Percentiles rank a stretch among this genome's conserved stretches.
Evolutionary conservation across 2,888 invertebrate species (phyloP).

Genomic region (Chouioia cunea): DNA sequence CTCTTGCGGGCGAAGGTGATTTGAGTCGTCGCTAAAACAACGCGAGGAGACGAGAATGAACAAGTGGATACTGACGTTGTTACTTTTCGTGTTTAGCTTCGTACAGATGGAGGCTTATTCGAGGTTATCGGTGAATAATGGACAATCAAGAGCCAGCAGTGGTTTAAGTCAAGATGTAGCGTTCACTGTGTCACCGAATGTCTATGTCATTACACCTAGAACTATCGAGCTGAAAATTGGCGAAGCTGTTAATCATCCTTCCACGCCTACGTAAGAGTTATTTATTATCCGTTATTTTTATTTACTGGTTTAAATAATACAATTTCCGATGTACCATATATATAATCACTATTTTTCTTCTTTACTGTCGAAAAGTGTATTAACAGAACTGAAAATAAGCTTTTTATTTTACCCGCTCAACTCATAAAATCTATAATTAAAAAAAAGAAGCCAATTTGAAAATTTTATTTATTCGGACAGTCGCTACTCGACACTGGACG

Average conservation of each 20-base stretch:
- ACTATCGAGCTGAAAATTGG: conserved; percentile 57
- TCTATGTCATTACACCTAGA: conserved; percentile 53
- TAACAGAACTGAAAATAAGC: too few relatives aligned
- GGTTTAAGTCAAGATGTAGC: conserved; percentile 55
- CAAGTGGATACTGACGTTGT: neutral
- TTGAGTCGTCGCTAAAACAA: neutral
- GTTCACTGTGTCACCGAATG: conserved; percentile 57
- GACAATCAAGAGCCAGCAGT: conserved; percentile 36
- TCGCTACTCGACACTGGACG: conserved; percentile 60
- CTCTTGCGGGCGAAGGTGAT: neutral
- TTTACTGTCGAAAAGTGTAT: neutral
- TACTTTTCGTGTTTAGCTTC: neutral
- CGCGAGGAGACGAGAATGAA: neutral
- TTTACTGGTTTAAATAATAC: neutral
- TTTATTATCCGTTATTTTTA: neutral
- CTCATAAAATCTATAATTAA: neutral
- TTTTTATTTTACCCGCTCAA: neutral
- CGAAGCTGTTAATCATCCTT: conserved; percentile 58
- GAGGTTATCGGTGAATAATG: conserved; percentile 26
- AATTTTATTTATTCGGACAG: neutral
- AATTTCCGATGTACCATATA: neutral
- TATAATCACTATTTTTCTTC: neutral
- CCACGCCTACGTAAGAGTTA: conserved; percentile 52
- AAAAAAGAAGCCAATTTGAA: too few relatives aligned
- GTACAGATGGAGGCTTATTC: conserved; percentile 6